phyloP scores from a whole-genome alignment of 2,888 invertebrate species.

The Volucella bombylans region DNA sequence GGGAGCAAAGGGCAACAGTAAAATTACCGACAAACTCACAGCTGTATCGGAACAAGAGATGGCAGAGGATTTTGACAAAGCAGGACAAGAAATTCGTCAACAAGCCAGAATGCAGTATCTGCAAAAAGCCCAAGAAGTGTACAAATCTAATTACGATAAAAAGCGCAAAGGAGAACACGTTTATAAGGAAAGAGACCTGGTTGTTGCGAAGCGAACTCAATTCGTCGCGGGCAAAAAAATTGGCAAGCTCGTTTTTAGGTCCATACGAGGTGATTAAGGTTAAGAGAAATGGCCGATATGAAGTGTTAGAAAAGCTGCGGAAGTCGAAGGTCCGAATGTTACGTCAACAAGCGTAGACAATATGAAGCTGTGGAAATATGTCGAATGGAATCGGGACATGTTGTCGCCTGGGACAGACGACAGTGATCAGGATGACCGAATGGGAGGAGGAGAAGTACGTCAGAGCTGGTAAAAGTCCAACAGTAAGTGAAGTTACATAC shows the following conservation, averaged over 20 bases:
- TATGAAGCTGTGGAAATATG: constrained; percentile 14
- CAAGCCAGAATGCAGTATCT: constrained; percentile 42
- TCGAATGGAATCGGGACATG: constrained; percentile 39
- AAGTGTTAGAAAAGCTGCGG: constrained; percentile 29
- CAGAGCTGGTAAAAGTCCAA: background rate
- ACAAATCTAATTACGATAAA: constrained; percentile 63
- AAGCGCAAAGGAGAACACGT: constrained; percentile 42
- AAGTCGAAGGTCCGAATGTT: constrained; percentile 41
- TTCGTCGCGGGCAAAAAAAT: too few species aligned
- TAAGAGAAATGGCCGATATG: constrained; percentile 62
- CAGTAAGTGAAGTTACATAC: background rate
- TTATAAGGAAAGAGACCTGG: background rate
- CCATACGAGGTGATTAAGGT: constrained; percentile 64
- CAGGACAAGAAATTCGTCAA: constrained; percentile 19
- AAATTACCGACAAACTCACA: constrained; percentile 22
- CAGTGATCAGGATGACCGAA: constrained; percentile 38
- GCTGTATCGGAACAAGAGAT: constrained; percentile 12
- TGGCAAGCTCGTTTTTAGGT: background rate
- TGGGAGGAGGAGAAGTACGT: constrained; percentile 12
- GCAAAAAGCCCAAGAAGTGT: constrained; percentile 44
- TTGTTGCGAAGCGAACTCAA: too few species aligned
- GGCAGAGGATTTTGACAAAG: constrained; percentile 4
- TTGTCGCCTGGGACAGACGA: constrained; percentile 58
- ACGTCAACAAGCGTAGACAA: constrained; percentile 55
- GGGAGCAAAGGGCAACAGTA: constrained; percentile 21